Percentiles rank a stretch among this genome's conserved stretches.
Conservation (phyloP, 2,797 vertebrate genomes). For the Premnoplex brunnescens region DNA sequence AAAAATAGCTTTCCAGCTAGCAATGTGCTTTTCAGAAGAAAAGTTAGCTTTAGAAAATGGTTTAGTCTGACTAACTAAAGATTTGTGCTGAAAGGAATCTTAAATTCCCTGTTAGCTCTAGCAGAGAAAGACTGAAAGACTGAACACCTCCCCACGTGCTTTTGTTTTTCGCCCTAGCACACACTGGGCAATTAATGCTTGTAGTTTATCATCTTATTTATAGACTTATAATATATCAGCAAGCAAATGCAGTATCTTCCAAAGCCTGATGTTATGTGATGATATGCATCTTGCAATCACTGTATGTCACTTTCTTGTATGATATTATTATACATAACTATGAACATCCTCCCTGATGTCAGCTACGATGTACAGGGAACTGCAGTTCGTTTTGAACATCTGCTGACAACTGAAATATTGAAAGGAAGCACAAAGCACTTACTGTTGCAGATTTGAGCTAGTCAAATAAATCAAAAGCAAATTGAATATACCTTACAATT, state of each 20-base stretch:
- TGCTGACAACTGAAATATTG: conserved; percentile 10
- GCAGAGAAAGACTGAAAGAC: background rate
- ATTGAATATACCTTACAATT: background rate
- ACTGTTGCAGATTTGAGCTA: background rate
- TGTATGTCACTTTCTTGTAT: background rate
- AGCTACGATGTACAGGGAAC: background rate
- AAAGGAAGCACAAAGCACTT: background rate
- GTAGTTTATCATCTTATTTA: background rate
- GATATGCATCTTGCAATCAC: background rate
- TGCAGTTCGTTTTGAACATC: conserved; percentile 8
- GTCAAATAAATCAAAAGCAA: background rate
- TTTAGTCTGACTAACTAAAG: background rate
- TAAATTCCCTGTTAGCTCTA: background rate
- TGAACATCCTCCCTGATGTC: conserved; percentile 2
- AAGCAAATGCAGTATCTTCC: background rate
- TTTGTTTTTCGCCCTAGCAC: background rate
- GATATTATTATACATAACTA: background rate
- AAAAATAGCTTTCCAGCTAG: background rate
- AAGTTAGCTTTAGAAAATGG: background rate
- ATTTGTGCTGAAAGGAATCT: background rate
- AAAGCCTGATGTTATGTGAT: background rate
- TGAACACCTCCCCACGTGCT: background rate
- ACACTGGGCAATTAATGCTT: background rate
- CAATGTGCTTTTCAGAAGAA: background rate
- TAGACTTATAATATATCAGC: background rate